A percentile compares a stretch with the other conserved stretches of the same genome.
These are phyloP conservation scores for Cabera pusaria DNA, from an alignment of 2,888 invertebrate genomes.

Conservation along the genomic window DNA sequence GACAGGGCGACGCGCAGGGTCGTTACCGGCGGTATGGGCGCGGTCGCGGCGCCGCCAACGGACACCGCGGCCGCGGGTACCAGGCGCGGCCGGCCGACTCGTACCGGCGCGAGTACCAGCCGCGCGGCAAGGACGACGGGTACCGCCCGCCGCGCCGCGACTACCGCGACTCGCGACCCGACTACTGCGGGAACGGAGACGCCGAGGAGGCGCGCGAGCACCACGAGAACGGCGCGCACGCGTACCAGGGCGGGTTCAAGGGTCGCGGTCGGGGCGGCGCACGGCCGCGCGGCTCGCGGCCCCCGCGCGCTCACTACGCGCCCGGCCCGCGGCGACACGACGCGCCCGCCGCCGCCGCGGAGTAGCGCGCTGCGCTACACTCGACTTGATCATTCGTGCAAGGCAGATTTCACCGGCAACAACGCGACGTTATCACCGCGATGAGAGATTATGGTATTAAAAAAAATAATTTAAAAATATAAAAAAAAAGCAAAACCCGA, in stretches of 20 bases:
- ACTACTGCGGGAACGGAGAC: conserved; percentile 71
- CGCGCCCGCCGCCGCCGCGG: conserved; percentile 35
- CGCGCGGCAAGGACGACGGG: conserved; percentile 62
- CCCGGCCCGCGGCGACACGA: conserved; percentile 58
- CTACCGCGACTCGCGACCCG: conserved; percentile 52
- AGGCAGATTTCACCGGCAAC: conserved; percentile 89
- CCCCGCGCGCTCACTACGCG: conserved; percentile 56
- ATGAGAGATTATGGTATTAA: conserved; percentile 83
- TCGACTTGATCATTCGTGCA: conserved; percentile 83
- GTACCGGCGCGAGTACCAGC: conserved; percentile 1
- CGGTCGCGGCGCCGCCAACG: conserved; percentile 41
- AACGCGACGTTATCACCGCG: conserved; percentile 81
- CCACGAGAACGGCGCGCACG: conserved; percentile 72
- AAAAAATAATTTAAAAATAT: conserved; percentile 65
- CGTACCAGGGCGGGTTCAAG: conserved; percentile 82
- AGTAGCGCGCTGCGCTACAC: conserved; percentile 47
- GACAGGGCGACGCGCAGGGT: conserved; percentile 61
- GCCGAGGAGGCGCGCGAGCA: conserved; percentile 64
- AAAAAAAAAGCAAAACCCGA: conserved; percentile 84
- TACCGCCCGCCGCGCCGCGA: conserved; percentile 54
- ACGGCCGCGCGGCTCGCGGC: conserved; percentile 51
- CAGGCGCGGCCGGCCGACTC: conserved; percentile 9
- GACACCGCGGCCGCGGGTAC: conserved; percentile 8
- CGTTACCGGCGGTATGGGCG: conserved; percentile 64
- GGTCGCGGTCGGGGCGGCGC: conserved; percentile 76